Conservation (phyloP, 2,113 vertebrate species). For the Junco hyemalis region DNA sequence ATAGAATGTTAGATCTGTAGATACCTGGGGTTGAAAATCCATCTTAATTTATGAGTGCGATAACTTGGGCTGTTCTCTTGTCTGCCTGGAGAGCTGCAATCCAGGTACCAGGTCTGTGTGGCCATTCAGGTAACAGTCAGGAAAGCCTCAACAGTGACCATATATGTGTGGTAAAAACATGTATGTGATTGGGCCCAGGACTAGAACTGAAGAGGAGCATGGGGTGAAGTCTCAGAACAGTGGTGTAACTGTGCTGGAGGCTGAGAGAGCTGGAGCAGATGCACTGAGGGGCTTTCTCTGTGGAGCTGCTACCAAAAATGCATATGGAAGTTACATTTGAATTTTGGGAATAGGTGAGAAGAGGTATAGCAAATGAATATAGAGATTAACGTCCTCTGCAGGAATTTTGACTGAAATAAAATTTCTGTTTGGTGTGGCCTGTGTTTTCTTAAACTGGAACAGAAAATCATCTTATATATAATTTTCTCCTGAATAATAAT, state of each 20-base stretch:
- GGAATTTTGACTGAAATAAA: neutral
- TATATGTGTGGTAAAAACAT: neutral
- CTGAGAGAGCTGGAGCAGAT: neutral
- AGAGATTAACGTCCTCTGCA: neutral
- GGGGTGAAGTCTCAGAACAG: constrained; percentile 9
- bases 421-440: neutral
- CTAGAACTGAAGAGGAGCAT: neutral
- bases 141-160: constrained; percentile 3
- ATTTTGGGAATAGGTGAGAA: neutral
- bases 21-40: constrained; percentile 37
- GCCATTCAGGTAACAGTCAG: constrained; percentile 27
- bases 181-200: neutral
- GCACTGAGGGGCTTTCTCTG: neutral
- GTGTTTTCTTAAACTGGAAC: neutral
- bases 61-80: constrained; percentile 6
- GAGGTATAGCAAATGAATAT: neutral
- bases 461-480: neutral
- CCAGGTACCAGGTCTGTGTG: neutral
- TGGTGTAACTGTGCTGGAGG: neutral
- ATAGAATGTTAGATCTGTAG: neutral
- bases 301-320: neutral
- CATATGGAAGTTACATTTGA: neutral
- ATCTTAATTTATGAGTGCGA: neutral
- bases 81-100: neutral
- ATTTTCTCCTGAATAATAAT: neutral